Evolutionary conservation across 2,113 vertebrate genomes (phyloP).

Genomic region (Hyla sarda): DNA sequence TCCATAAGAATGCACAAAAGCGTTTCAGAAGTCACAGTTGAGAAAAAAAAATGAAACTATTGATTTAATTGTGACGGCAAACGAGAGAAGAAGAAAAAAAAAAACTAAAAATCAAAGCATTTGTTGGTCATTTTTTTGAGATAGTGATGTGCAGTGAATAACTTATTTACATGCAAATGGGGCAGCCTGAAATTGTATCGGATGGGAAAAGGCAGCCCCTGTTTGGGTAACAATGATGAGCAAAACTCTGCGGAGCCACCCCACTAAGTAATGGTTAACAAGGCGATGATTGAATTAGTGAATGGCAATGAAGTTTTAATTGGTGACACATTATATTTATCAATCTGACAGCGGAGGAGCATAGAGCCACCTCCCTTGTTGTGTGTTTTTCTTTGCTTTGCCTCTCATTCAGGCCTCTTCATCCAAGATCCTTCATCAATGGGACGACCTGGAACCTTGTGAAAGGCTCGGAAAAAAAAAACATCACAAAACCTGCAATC

Average conservation of each 20-base stretch:
- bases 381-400: conserved; percentile 79
- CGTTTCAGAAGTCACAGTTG: conserved; percentile 66
- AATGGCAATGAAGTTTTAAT: conserved; percentile 94
- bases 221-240: conserved; percentile 79
- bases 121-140: conserved; percentile 87
- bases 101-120: conserved; percentile 86
- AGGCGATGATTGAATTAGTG: conserved; percentile 83
- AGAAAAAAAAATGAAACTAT: conserved; percentile 79
- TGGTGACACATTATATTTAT: conserved; percentile 97
- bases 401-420: conserved; percentile 80
- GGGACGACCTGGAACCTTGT: conserved; percentile 82
- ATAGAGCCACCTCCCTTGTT: conserved; percentile 79
- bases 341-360: conserved; percentile 85
- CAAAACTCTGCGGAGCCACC: conserved; percentile 75
- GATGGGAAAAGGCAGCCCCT: conserved; percentile 81
- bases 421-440: conserved; percentile 77
- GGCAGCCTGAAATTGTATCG: conserved; percentile 75
- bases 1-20: conserved; percentile 78
- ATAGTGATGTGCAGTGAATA: conserved; percentile 87
- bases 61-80: conserved; percentile 79
- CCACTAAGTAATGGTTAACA: conserved; percentile 86
- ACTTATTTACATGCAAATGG: conserved; percentile 94
- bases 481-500: conserved; percentile 75
- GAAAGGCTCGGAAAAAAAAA: conserved; percentile 64
- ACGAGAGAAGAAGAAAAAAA: conserved; percentile 64